phyloP scores from a whole-genome alignment of 2,888 invertebrate species.

The Diaphora mendica region DNA sequence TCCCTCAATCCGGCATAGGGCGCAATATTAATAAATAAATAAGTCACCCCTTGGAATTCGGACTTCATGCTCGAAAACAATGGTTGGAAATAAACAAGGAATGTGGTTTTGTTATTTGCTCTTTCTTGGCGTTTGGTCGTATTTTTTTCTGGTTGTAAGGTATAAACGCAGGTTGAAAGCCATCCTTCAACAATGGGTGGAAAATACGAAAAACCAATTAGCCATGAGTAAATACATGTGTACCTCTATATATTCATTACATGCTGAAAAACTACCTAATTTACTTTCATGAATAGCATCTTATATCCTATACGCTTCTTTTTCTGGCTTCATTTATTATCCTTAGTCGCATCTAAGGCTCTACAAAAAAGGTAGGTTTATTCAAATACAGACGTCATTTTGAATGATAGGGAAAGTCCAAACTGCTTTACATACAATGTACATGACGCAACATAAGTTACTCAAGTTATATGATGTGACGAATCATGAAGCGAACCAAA shows the following conservation, averaged over 20 bases:
- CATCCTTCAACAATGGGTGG: neutral
- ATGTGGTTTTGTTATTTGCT: neutral
- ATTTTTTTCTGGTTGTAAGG: neutral
- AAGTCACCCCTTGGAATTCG: conserved; percentile 4
- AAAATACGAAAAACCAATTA: neutral
- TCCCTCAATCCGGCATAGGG: conserved; percentile 5
- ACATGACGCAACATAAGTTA: conserved; percentile 16
- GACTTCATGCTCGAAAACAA: neutral
- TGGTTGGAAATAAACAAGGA: neutral
- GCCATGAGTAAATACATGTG: no score
- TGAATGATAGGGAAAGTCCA: conserved; percentile 10
- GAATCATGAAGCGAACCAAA: conserved; percentile 22
- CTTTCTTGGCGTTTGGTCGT: neutral
- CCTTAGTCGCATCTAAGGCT: neutral
- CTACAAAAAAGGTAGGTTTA: neutral
- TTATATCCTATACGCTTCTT: no score
- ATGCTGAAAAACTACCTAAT: no score
- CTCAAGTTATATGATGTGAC: conserved; percentile 21
- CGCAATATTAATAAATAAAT: conserved; percentile 10
- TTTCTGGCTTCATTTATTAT: no score
- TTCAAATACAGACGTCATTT: neutral
- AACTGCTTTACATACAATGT: conserved; percentile 10
- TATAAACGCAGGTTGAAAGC: neutral
- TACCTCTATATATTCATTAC: no score
- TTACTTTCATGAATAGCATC: no score